Conservation (phyloP, 1,140 invertebrate genomes). For the Diachasmimorpha longicaudata region DNA sequence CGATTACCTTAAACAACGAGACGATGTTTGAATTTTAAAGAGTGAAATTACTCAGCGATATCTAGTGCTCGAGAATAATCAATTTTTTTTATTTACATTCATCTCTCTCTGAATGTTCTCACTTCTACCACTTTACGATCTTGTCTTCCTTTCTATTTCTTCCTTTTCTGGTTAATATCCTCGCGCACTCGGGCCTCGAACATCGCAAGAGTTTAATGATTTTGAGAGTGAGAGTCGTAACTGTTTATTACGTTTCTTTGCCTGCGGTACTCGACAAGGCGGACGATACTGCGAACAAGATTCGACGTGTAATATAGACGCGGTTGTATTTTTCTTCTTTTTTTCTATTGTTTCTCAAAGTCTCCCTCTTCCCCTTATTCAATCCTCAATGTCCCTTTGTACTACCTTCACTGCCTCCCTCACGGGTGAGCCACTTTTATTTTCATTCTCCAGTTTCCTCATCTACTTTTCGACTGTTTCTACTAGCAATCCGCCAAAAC, state of each 20-base stretch:
- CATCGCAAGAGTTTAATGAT: background rate
- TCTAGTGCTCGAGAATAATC: constrained; percentile 13
- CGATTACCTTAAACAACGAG: background rate
- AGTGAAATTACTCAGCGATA: constrained; percentile 22
- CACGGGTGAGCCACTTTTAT: background rate
- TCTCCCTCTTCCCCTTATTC: background rate
- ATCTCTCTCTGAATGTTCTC: background rate
- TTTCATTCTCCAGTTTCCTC: constrained; percentile 6
- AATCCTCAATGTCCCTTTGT: background rate
- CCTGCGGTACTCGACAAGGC: background rate
- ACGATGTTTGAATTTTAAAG: background rate
- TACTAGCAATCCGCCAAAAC: constrained; percentile 24
- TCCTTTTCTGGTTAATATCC: background rate
- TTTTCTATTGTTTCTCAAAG: background rate
- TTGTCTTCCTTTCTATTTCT: background rate
- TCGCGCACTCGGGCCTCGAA: background rate
- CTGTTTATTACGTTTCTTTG: constrained; percentile 12
- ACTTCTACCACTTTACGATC: background rate
- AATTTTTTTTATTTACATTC: background rate
- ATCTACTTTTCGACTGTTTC: constrained; percentile 19
- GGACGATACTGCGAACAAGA: constrained; percentile 23
- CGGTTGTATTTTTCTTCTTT: constrained; percentile 31
- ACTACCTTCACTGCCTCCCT: constrained; percentile 32
- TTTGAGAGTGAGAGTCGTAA: background rate
- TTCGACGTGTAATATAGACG: constrained; percentile 52